Evolutionary conservation across 1,140 invertebrate species (phyloP), one percentile per base, ranked within the genome.

Genomic region (Bombus vancouverensis): DNA sequence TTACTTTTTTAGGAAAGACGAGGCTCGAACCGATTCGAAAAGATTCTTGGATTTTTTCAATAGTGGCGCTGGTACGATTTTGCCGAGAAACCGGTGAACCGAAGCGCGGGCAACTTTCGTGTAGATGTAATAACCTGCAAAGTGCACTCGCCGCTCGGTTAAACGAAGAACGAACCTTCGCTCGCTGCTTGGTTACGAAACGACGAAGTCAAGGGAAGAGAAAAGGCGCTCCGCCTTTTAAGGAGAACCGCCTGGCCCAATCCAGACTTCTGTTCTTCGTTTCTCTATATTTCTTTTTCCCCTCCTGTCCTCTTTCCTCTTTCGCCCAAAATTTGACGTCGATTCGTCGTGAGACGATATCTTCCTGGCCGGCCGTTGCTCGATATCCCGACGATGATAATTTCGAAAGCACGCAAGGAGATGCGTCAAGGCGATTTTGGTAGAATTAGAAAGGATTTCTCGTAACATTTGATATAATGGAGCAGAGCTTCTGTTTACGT

Each of bases 151-250:
- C 59, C 68, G n/a, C 57, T 34, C 28, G 73, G 42, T 72, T 78
- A 74, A 89, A 85, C 76, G 76, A 85, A 62, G 77, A 88, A 59
- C 44, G 71, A 75, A 37, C 53, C 66, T 68, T 44, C 44, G 42
- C 39, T 47, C 72, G 44, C 83, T 9, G 74, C 53, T 77, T 57
- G 80, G 71, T 90, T 90, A 83, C 84, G 86, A 90, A 90, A 90
- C 66, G 34, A 39, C 53, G 12, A 81, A 86, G 32, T 77, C 83
- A 73, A 86, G 80, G 68, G 88, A 87, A 83, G 86, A 86, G 77
- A 66, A 79, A 88, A 75, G 68, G 77, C 66, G 70, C 25, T 88
- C 65, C 73, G 66, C 83, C 89, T 79, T 88, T 90, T 90, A 90
- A 74, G 83, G 89, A 71, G 83, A 90, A 84, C 71, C 62, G 68